phyloP scores from a whole-genome alignment of 2,113 vertebrate genomes.

The Steatornis caripensis region DNA sequence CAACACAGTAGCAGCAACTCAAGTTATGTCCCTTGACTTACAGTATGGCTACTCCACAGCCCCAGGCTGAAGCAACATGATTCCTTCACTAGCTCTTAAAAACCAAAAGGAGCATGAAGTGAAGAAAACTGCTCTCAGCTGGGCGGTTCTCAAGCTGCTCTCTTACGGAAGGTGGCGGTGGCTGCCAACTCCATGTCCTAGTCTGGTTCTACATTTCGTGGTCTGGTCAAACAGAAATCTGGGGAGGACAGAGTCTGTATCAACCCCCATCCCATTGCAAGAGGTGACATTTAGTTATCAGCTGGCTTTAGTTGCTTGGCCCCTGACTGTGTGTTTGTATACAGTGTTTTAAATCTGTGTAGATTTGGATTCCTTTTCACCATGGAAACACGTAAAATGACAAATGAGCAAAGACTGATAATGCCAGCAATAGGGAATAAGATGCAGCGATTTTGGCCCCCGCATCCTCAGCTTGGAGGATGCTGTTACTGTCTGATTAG shows the following conservation, averaged over 20 bases:
- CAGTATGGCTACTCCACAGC: neutral
- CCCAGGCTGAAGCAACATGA: neutral
- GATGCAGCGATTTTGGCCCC: neutral
- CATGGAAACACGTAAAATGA: neutral
- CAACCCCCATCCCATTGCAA: neutral
- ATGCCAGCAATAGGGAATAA: neutral
- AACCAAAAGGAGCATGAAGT: neutral
- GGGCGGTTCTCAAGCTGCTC: neutral
- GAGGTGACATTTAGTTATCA: neutral
- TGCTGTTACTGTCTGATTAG: neutral
- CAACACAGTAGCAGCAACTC: rapidly evolving
- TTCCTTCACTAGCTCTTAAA: neutral
- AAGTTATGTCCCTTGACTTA: neutral
- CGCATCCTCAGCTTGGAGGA: rapidly evolving
- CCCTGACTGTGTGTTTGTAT: neutral
- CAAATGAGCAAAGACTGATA: neutral
- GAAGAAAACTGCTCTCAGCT: neutral
- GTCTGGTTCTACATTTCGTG: neutral
- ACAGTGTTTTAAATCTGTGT: neutral
- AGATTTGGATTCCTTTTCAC: neutral
- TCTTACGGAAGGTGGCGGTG: neutral
- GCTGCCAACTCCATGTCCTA: neutral
- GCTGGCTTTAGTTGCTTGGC: neutral
- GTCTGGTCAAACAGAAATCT: neutral
- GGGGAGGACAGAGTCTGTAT: neutral